A percentile compares a stretch with the other conserved stretches of the same genome.
Evolutionary conservation across 2,797 vertebrate genomes (phyloP).

Genomic region (Luscinia megarhynchos): DNA sequence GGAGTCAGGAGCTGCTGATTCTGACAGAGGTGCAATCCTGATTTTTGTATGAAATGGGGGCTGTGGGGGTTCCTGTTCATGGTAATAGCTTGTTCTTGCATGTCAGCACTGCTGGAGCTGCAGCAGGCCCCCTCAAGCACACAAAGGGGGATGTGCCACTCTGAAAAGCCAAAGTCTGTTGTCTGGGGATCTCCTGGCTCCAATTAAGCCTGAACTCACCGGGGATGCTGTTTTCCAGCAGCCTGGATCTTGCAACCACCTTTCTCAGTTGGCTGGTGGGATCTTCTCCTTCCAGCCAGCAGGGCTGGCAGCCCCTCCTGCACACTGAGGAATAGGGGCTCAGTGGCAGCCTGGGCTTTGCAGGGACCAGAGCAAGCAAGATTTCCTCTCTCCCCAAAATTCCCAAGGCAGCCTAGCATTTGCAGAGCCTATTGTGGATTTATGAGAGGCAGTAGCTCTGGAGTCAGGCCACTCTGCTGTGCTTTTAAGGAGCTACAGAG

Average conservation of each 20-base stretch:
- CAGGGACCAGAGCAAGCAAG: background rate
- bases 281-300: background rate
- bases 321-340: accelerated
- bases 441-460: background rate
- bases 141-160: background rate
- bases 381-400: background rate
- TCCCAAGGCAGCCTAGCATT: background rate
- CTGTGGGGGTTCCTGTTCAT: background rate
- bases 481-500: background rate
- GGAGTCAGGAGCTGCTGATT: background rate
- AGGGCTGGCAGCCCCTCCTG: background rate
- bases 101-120: background rate
- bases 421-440: background rate
- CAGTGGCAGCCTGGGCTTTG: background rate
- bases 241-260: background rate
- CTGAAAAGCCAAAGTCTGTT: background rate
- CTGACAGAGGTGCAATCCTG: background rate
- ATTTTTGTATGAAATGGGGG: background rate
- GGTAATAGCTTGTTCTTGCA: background rate
- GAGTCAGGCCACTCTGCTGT: background rate
- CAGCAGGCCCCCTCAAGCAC: background rate
- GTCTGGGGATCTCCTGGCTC: background rate
- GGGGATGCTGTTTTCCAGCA: background rate
- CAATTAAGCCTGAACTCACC: background rate
- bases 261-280: background rate